A percentile compares a stretch with the other conserved stretches of the same genome.
Evolutionary conservation across 2,888 invertebrate genomes (phyloP).

Genomic region (Drosophila prostipennis): DNA sequence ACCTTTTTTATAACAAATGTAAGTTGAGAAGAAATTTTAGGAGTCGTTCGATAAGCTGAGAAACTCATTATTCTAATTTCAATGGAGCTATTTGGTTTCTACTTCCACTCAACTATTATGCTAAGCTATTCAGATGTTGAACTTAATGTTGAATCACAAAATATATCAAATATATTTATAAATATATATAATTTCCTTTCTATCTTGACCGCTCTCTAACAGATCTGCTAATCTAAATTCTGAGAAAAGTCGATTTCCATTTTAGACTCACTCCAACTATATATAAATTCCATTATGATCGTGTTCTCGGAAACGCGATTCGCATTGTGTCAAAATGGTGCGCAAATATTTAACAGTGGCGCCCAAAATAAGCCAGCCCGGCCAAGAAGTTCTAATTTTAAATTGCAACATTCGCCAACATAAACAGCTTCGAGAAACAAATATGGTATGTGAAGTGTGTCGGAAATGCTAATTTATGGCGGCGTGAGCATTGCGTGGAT

Average conservation of each 20-base stretch:
- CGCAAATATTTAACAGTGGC: constrained; percentile 61
- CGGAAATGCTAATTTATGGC: constrained; percentile 59
- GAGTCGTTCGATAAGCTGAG: too few relatives aligned
- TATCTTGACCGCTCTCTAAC: background rate
- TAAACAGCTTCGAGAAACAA: constrained; percentile 36
- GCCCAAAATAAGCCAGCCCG: constrained; percentile 42
- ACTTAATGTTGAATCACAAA: too few relatives aligned
- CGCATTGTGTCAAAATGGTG: constrained; percentile 58
- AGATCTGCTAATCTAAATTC: constrained; percentile 4
- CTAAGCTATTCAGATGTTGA: too few relatives aligned
- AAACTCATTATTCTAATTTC: background rate
- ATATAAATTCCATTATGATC: background rate
- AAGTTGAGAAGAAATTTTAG: too few relatives aligned
- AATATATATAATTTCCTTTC: background rate
- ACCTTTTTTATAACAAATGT: too few relatives aligned
- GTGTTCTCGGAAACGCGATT: constrained; percentile 37
- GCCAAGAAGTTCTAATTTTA: constrained; percentile 59
- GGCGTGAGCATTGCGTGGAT: constrained; percentile 9
- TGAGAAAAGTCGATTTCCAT: constrained; percentile 4
- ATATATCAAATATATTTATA: too few relatives aligned
- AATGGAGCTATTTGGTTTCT: too few relatives aligned
- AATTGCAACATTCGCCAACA: constrained; percentile 62
- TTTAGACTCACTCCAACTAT: constrained; percentile 2
- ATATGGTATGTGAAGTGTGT: constrained; percentile 50
- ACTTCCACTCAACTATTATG: too few relatives aligned